phyloP scores from a whole-genome alignment of 2,888 invertebrate genomes.

The Pyralis farinalis region DNA sequence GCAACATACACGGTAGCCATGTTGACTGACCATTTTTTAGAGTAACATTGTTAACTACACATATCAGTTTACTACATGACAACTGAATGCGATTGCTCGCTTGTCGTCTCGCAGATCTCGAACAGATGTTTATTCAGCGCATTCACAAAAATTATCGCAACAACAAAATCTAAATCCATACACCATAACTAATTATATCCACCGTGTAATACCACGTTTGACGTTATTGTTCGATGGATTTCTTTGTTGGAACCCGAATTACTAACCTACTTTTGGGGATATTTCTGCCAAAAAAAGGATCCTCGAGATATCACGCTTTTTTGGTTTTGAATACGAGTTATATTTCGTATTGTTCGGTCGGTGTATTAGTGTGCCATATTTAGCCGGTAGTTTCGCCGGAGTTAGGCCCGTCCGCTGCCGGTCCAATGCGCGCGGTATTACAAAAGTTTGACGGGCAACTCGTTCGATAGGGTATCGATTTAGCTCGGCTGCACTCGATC shows the following conservation, averaged over 20 bases:
- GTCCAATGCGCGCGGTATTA: conserved; percentile 42
- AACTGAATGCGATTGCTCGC: conserved; percentile 63
- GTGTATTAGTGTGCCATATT: conserved; percentile 51
- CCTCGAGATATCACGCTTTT: conserved; percentile 69
- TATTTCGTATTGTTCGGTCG: conserved; percentile 62
- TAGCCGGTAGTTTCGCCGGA: conserved; percentile 23
- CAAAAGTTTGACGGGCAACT: conserved; percentile 68
- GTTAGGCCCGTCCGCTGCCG: conserved; percentile 20
- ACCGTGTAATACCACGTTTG: conserved; percentile 69
- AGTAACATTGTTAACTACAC: conserved; percentile 46
- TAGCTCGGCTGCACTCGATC: conserved; percentile 51
- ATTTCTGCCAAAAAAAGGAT: conserved; percentile 60
- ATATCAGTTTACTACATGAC: conserved; percentile 76
- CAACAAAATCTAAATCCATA: conserved; percentile 78
- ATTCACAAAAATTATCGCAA: conserved; percentile 77
- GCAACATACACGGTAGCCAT: conserved; percentile 11
- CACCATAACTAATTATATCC: conserved; percentile 81
- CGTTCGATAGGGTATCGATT: conserved; percentile 66
- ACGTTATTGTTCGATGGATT: conserved; percentile 55
- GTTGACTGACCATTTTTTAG: conserved; percentile 66
- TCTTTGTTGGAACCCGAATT: conserved; percentile 68
- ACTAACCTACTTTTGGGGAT: conserved; percentile 79
- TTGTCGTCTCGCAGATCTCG: conserved; percentile 66
- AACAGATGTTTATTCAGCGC: conserved; percentile 71
- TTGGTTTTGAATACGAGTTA: conserved; percentile 68